phyloP scores from a whole-genome alignment of 1,140 invertebrate species.

The Drosophila leontia region DNA sequence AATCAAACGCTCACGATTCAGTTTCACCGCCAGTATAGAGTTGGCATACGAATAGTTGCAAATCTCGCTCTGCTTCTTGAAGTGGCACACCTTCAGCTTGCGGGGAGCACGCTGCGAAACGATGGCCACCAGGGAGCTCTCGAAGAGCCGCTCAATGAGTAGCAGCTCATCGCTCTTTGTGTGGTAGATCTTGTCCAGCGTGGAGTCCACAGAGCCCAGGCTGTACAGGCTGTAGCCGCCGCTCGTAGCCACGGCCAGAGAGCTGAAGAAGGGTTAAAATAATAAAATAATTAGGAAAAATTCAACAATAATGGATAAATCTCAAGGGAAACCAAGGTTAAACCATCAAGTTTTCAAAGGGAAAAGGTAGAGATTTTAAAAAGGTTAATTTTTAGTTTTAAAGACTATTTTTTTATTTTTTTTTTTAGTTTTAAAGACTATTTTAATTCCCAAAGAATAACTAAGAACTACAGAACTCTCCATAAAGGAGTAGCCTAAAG shows the following conservation, averaged over 20 bases:
- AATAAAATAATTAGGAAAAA: constrained; percentile 41
- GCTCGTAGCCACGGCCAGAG: constrained; percentile 95
- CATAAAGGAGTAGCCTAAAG: background rate
- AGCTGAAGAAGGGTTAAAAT: constrained; percentile 87
- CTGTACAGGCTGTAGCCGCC: constrained; percentile 95
- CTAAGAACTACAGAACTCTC: background rate
- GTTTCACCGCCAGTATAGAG: constrained; percentile 97
- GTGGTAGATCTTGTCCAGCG: constrained; percentile 94
- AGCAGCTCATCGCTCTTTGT: constrained; percentile 90
- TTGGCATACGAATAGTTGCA: constrained; percentile 99
- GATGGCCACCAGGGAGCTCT: constrained; percentile 97
- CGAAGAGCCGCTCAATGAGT: constrained; percentile 98
- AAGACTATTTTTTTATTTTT: background rate
- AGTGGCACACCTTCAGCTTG: constrained; percentile 98
- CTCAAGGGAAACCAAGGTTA: background rate
- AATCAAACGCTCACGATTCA: constrained; percentile 97
- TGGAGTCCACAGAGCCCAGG: constrained; percentile 92
- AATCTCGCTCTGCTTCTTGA: constrained; percentile 99
- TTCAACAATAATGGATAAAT: background rate
- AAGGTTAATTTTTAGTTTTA: background rate
- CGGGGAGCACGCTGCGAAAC: constrained; percentile 96
- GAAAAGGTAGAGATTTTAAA: background rate
- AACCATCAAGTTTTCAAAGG: background rate
- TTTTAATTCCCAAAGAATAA: background rate
- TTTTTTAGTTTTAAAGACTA: background rate